Percentiles rank a stretch among this genome's conserved stretches.
phyloP scores from a whole-genome alignment of 2,113 vertebrate species.

The Sigmodon hispidus region DNA sequence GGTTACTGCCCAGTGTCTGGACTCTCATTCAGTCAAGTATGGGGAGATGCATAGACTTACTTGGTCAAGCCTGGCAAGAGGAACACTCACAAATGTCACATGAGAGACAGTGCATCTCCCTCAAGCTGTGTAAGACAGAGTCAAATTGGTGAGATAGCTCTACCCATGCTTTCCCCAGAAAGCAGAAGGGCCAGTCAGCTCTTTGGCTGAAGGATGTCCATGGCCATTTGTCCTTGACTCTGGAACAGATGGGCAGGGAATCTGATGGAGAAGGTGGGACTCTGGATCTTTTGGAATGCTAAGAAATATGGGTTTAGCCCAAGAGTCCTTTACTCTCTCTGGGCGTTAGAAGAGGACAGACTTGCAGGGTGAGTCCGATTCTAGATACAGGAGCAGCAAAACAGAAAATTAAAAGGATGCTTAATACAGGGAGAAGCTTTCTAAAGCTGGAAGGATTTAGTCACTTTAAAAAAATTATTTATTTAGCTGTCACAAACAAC shows the following conservation, averaged over 20 bases:
- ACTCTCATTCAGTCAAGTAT: rapidly evolving
- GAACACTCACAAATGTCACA: not conserved
- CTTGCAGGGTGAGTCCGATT: too few species aligned
- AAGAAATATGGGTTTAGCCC: rapidly evolving
- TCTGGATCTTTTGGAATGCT: rapidly evolving
- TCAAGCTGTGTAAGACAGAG: rapidly evolving
- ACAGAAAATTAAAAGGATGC: not conserved
- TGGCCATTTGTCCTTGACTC: too few species aligned
- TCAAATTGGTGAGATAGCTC: too few species aligned
- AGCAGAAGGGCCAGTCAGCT: too few species aligned
- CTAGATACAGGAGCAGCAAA: too few species aligned
- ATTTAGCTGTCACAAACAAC: rapidly evolving
- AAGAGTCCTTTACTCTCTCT: not conserved
- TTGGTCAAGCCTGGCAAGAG: not conserved
- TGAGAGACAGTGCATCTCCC: rapidly evolving
- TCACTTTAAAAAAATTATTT: too few species aligned
- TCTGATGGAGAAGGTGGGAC: not conserved
- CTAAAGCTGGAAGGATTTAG: not conserved
- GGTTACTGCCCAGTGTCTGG: not conserved
- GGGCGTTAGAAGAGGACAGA: not conserved
- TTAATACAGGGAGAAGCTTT: rapidly evolving
- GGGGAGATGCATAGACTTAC: rapidly evolving
- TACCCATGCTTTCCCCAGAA: not conserved
- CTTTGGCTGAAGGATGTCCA: not conserved
- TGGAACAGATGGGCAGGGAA: not conserved